Evolutionary conservation across 1,140 invertebrate genomes (phyloP), one percentile per base, ranked within the genome.

Genomic region (Diorhabda sublineata): DNA sequence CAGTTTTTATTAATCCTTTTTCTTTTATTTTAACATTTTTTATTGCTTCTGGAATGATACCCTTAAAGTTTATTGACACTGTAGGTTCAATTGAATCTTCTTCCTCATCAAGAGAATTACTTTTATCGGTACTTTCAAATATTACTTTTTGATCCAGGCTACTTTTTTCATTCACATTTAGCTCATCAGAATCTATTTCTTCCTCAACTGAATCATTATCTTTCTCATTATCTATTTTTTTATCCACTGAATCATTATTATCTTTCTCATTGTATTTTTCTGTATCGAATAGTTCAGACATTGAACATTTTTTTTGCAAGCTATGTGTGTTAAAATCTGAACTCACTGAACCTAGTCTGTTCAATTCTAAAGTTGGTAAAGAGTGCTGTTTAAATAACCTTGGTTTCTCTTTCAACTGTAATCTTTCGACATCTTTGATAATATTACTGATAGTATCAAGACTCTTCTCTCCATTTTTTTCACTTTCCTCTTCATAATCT

Each of bases 371-470:
- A 56, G 73, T 45, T 42, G 75, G 73, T 61, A 76, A 52, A 52
- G 75, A 76, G 41, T 68, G 67, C 57, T 76, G 75, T 61, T 76
- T 76, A 45, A 69, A 59, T 47, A 73, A 68, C 8, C 42, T 41
- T 56, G 60, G 57, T 58, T 58, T 68, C n/a, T 71, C 44, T 58
- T 64, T 69, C 41, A 64, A 66, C 66, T 76, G 73, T 47, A 75
- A 42, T 57, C 70, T 73, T 66, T 77, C 71, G 6, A 87, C 83
- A 41, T 83, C 84, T 71, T 83, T 82, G 3, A 87, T 82, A 64
- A 87, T 82, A 61, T 83, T 83, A 72, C 84, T 86, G 3, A 86
- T 83, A 52, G 81, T 87, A 45, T 74, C 73, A 8, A 74, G 44
- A 66, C 70, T 68, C 45, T 63, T 61, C 44, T 62, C 58, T 42